Base-by-base conservation (phyloP, 92 coral and sea anemone genomes). In the Heliopora coerulea region DNA sequence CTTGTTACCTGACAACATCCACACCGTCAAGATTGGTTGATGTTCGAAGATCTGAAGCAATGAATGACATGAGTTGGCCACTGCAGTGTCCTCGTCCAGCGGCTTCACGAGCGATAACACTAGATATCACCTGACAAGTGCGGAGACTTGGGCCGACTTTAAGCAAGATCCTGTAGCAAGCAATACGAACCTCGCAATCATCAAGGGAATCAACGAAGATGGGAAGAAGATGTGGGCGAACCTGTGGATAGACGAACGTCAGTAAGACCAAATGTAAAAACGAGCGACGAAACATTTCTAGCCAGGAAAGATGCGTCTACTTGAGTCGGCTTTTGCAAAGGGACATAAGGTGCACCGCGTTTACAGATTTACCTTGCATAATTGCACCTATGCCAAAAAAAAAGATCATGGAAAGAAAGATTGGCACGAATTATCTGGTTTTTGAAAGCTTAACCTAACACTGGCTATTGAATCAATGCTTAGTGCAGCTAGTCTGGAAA, bases 181-280 rank as follows among this genome's bases (percentile, higher is more conserved):
- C 91, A 89, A 88, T 88, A 70, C 98, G 98, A 62, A 93, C 78
- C 62, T 93, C 98, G 9, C 96, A 86, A 65, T 74, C 27, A 26
- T 85, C 80, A 7, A 18, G 48, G 17, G 80, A 80, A 59, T 89
- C 82, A 58, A 85, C 87, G 59, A 92, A 85, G 65, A 83, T 30
- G 15, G 79, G 79, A 35, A 88, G 40, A 37, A 84, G 68, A 19
- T 49, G 58, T 23, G 34, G 52, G 49, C 84, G 77, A 40, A 78
- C 82, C 91, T 88, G 4, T 14, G 34, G 34, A 58, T 11, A 31
- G 8, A 58, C 15, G 25, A 58, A 27, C 37, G 18, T 4, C 32
- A 26, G n/a, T 25, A 31, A 31, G 33, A 30, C 48, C 8, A 62
- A 37, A 62, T 31, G 6, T 3, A 32, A 15, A 8, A 6, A 46